Evolutionary conservation across 2,888 invertebrate species (phyloP).

Genomic region (Reticulitermes lucifugus): DNA sequence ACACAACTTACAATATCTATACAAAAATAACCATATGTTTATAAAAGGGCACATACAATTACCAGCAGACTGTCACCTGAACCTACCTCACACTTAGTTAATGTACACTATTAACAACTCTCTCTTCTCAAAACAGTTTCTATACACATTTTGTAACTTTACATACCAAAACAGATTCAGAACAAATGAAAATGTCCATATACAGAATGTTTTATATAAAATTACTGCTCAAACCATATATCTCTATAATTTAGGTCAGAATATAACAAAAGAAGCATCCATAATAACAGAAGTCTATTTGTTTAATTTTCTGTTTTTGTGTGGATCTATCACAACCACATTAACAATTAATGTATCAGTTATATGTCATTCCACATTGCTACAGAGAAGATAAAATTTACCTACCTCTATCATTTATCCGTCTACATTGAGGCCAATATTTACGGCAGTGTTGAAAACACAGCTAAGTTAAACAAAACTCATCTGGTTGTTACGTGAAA

Average conservation of each 20-base stretch:
- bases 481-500: neutral
- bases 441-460: constrained; percentile 25
- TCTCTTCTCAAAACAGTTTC: neutral
- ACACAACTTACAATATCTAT: too few species aligned
- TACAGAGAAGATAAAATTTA: constrained; percentile 10
- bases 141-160: neutral
- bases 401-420: neutral
- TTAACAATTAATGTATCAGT: neutral
- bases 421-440: constrained; percentile 18
- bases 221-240: neutral
- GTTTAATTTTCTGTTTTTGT: neutral
- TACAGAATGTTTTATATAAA: neutral
- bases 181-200: neutral
- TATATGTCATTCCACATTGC: neutral
- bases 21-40: too few species aligned
- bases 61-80: neutral
- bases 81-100: neutral
- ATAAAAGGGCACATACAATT: neutral
- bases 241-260: neutral
- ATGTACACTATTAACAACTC: neutral
- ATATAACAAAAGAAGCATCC: neutral
- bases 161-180: neutral
- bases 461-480: constrained; percentile 7
- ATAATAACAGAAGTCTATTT: neutral
- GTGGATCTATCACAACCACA: constrained; percentile 15